phyloP scores from a whole-genome alignment of 2,888 invertebrate genomes.

The Polylopha cassiicola region DNA sequence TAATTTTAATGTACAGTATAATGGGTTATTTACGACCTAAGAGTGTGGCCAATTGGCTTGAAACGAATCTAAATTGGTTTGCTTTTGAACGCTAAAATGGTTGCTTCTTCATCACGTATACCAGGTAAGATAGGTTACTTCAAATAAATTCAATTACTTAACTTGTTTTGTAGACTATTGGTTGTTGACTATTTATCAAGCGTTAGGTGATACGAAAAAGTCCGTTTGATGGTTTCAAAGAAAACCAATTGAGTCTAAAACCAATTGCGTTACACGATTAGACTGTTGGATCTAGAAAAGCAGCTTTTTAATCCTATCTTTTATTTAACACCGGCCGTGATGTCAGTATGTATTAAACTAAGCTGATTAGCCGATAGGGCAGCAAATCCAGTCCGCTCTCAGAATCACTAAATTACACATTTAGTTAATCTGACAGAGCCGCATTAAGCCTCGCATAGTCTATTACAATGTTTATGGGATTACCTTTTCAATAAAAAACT shows the following conservation, averaged over 20 bases:
- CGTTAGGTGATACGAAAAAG: no score
- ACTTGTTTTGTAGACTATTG: not conserved
- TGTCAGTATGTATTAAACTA: conserved; percentile 16
- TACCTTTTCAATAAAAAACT: conserved; percentile 14
- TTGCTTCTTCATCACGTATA: no score
- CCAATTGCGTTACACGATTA: not conserved
- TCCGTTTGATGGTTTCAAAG: no score
- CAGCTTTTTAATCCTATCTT: conserved; percentile 13
- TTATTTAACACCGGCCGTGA: conserved; percentile 10
- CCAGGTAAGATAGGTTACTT: no score
- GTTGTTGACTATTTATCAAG: no score
- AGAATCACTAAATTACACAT: conserved; percentile 36
- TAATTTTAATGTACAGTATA: no score
- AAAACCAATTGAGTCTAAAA: no score
- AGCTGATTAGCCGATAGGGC: conserved; percentile 28
- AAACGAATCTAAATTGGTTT: no score
- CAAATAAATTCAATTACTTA: not conserved
- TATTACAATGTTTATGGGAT: conserved; percentile 12
- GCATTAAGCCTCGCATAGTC: conserved; percentile 26
- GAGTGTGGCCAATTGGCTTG: no score
- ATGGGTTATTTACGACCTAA: no score
- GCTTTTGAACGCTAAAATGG: no score
- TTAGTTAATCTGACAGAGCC: conserved; percentile 31
- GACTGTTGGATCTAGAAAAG: conserved; percentile 5
- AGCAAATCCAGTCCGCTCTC: conserved; percentile 20